Conservation (phyloP, 2,113 vertebrate genomes). For the Eulacestoma nigropectus region DNA sequence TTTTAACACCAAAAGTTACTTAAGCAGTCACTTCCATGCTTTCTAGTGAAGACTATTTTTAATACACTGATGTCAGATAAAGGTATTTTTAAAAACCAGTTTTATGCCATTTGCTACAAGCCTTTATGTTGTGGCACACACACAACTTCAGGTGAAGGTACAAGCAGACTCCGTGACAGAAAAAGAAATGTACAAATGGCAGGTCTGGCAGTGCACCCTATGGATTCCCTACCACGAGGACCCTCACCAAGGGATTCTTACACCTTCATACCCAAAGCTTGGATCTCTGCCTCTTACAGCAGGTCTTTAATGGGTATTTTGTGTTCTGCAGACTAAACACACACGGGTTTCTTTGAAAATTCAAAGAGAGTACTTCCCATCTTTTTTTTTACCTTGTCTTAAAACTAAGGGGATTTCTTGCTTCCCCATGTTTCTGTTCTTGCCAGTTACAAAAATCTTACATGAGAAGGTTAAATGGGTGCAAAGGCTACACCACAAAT, state of each 20-base stretch:
- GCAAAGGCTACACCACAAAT: not conserved
- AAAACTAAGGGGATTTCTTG: not conserved
- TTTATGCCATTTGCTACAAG: not conserved
- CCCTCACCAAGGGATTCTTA: not conserved
- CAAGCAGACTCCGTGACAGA: not conserved
- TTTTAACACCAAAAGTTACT: not conserved
- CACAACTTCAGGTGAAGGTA: not conserved
- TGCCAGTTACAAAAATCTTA: not conserved
- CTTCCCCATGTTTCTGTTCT: not conserved
- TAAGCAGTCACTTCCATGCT: not conserved
- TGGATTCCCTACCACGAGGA: not conserved
- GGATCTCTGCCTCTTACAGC: not conserved
- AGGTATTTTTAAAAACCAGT: not conserved
- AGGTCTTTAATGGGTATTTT: not conserved
- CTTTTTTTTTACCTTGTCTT: not conserved
- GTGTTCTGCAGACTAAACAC: not conserved
- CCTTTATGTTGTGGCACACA: not conserved
- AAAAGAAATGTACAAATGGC: not conserved
- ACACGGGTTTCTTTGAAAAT: not conserved
- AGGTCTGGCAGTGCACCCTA: not conserved
- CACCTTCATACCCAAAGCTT: accelerated
- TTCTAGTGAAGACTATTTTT: not conserved
- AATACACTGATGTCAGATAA: not conserved
- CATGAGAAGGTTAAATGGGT: not conserved
- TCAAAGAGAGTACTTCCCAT: not conserved